Base-by-base conservation (phyloP, 2,113 vertebrate species). In the Oriolus oriolus region DNA sequence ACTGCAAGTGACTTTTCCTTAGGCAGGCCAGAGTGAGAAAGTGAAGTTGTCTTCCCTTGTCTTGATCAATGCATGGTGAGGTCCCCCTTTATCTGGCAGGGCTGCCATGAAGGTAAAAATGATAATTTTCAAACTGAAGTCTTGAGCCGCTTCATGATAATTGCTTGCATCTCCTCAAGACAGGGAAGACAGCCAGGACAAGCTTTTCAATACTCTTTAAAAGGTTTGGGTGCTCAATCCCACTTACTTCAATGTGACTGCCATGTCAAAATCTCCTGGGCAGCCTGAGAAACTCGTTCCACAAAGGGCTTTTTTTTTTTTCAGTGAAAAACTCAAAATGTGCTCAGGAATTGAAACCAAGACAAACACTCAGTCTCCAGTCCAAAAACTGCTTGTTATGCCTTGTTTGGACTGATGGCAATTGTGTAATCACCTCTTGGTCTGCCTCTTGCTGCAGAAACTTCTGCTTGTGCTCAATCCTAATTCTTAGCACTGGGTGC, bases 1-100 rank as follows among this genome's bases (percentile, higher is more conserved):
- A 91, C 89, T 79, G 28, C 49, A 69, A 91, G 76, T 84, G 87
- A 95, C 89, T 95, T 96, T 78, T 96, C 86, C 89, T 93, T 71
- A 89, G 85, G 90, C 87, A 96, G 76, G 11, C 44, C 84, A 74
- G 63, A 65, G 77, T n/a, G 49, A 85, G 92, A 78, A 92, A 84
- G 77, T 64, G 49, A 90, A 94, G 42, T 84, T 96, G 85, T 88
- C 94, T 81, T 88, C 45, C 35, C 53, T 60, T 47, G 49, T 95
- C 85, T 94, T 24, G 42, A 81, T 81, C 93, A 86, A 30, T 68
- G 56, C 31, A 14, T 13, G 33, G 31, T 6, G 35, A 94, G 56
- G 44, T 87, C 22, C n/a, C 8, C 3, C 83, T 83, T 89, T 64
- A 78, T 69, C 69, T 92, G 90, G 68, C 93, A 96, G 73, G 64